Percentiles rank a stretch among this genome's conserved stretches.
Evolutionary conservation across 1,140 invertebrate genomes (phyloP).

Genomic region (Drosophila burlai): DNA sequence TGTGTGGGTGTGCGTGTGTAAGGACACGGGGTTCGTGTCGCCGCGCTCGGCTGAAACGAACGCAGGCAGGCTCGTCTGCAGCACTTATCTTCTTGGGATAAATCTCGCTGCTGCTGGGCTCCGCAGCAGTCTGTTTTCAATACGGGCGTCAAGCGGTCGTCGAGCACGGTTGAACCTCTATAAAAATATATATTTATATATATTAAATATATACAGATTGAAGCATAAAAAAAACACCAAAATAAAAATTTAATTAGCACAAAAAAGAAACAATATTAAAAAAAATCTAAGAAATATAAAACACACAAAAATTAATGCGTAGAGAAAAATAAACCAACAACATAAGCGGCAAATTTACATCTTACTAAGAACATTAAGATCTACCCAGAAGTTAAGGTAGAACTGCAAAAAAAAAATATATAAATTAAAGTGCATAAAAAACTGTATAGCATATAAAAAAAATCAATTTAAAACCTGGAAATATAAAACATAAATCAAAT

Average conservation of each 20-base stretch:
- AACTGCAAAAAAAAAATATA: not conserved
- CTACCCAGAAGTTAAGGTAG: slow-evolving; percentile 21
- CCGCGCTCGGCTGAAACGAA: slow-evolving; percentile 16
- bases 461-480: slow-evolving; percentile 1
- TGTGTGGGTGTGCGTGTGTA: slow-evolving; percentile 16
- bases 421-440: not conserved
- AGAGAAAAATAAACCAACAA: not conserved
- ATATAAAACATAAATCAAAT: slow-evolving; percentile 4
- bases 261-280: not conserved
- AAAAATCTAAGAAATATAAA: slow-evolving; percentile 2
- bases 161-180: slow-evolving; percentile 63
- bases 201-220: slow-evolving; percentile 13
- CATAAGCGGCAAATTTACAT: slow-evolving; percentile 9
- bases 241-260: slow-evolving; percentile 14
- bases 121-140: slow-evolving; percentile 81
- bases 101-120: slow-evolving; percentile 66
- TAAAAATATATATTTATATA: slow-evolving; percentile 17
- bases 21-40: slow-evolving; percentile 28
- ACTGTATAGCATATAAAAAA: not conserved
- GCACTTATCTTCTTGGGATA: slow-evolving; percentile 76
- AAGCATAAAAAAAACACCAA: slow-evolving; percentile 21
- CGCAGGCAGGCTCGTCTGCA: slow-evolving; percentile 35
- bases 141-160: slow-evolving; percentile 83
- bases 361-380: slow-evolving; percentile 25
- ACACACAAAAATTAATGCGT: slow-evolving; percentile 1